phyloP scores from a whole-genome alignment of 1,140 invertebrate genomes.

The Notospermus geniculatus region DNA sequence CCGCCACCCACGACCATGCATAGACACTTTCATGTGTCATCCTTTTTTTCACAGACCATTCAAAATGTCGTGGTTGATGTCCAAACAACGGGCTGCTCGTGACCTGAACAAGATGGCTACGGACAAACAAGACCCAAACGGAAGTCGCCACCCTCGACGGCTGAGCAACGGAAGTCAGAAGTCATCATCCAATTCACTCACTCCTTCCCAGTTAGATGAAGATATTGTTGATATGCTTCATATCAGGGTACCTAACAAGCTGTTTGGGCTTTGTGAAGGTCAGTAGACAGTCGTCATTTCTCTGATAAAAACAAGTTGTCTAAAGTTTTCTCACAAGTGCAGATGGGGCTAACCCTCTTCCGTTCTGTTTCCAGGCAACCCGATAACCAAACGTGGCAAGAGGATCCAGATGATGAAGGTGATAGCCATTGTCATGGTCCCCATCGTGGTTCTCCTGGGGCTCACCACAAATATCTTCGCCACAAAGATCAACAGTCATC shows the following conservation, averaged over 20 bases:
- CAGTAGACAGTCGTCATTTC: neutral
- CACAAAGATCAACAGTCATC: constrained; percentile 30
- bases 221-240: constrained; percentile 2
- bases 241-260: neutral
- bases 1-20: too few relatives aligned
- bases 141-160: too few relatives aligned
- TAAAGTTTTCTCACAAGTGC: too few relatives aligned
- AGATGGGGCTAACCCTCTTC: too few relatives aligned
- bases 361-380: constrained; percentile 30
- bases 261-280: constrained; percentile 1
- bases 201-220: neutral
- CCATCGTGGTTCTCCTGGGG: constrained; percentile 31
- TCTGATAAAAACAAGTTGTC: neutral
- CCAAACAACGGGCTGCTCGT: too few relatives aligned
- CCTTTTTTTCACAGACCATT: too few relatives aligned
- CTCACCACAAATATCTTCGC: constrained; percentile 40
- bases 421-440: constrained; percentile 34
- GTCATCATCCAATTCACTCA: constrained; percentile 2
- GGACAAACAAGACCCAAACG: too few relatives aligned
- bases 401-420: constrained; percentile 42
- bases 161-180: neutral
- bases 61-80: too few relatives aligned
- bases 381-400: constrained; percentile 36
- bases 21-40: too few relatives aligned
- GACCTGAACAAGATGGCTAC: too few relatives aligned